A percentile compares a stretch with the other conserved stretches of the same genome.
phyloP scores from a whole-genome alignment of 2,888 invertebrate genomes.

The Ophonus ardosiacus region DNA sequence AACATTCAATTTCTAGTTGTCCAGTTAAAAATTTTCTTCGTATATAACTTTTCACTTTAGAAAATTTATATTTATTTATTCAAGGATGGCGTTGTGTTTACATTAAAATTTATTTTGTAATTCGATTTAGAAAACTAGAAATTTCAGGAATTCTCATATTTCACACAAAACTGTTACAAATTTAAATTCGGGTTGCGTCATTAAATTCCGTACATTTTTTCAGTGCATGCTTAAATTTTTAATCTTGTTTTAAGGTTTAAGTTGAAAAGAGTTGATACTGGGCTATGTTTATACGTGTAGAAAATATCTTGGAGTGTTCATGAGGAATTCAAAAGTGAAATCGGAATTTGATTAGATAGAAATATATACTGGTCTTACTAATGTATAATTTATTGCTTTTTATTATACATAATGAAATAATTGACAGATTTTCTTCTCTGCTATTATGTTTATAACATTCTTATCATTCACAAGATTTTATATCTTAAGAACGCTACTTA shows the following conservation, averaged over 20 bases:
- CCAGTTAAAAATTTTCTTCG: too few species aligned
- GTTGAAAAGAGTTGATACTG: neutral
- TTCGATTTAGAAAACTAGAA: neutral
- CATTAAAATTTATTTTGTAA: neutral
- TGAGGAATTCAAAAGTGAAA: constrained; percentile 12
- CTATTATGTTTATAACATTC: neutral
- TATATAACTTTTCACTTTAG: neutral
- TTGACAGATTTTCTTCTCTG: neutral
- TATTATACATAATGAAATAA: neutral
- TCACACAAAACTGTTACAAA: neutral
- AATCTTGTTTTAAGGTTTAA: neutral
- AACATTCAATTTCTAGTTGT: too few species aligned
- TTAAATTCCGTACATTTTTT: neutral
- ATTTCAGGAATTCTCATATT: constrained; percentile 1
- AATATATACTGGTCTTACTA: neutral
- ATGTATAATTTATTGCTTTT: neutral
- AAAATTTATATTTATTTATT: neutral
- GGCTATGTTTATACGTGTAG: neutral
- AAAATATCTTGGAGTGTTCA: too few species aligned
- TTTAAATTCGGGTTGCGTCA: constrained; percentile 7
- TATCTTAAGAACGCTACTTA: too few species aligned
- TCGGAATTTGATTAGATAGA: neutral
- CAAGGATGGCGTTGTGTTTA: neutral
- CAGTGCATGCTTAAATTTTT: neutral
- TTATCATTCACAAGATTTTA: neutral